A percentile compares a stretch with the other conserved stretches of the same genome.
phyloP scores from a whole-genome alignment of 2,888 invertebrate species.

The Xanthostigma xanthostigma region DNA sequence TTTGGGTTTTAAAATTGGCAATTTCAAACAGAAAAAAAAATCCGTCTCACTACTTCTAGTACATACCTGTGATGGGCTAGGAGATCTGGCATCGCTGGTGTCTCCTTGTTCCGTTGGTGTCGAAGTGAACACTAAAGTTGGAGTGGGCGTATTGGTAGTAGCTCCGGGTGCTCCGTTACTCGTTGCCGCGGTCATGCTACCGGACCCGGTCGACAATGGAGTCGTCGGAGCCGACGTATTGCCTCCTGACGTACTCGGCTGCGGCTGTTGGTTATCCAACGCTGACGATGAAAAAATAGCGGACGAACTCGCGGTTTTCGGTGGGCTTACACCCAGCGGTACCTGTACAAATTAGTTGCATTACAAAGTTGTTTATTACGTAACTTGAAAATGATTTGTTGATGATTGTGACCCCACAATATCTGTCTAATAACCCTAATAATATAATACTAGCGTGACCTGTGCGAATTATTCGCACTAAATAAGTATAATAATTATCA shows the following conservation, averaged over 20 bases:
- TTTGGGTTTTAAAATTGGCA: too few relatives aligned
- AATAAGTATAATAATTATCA: too few relatives aligned
- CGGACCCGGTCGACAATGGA: slow-evolving; percentile 11
- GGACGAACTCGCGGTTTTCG: slow-evolving; percentile 36
- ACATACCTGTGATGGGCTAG: slow-evolving; percentile 18
- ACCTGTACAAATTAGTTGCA: slow-evolving; percentile 17
- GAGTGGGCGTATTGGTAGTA: slow-evolving; percentile 19
- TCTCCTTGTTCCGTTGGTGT: slow-evolving; percentile 34
- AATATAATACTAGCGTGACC: too few relatives aligned
- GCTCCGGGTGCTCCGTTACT: slow-evolving; percentile 23
- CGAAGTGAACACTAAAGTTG: slow-evolving; percentile 30
- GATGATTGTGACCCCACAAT: too few relatives aligned
- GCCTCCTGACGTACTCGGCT: slow-evolving; percentile 20
- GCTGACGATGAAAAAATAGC: slow-evolving; percentile 32
- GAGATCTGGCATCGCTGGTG: slow-evolving; percentile 22
- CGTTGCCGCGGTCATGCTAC: slow-evolving; percentile 25
- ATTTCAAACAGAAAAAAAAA: too few relatives aligned
- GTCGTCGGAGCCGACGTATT: slow-evolving; percentile 21
- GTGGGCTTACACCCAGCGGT: slow-evolving; percentile 38
- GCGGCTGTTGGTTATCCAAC: slow-evolving; percentile 31
- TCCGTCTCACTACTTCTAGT: too few relatives aligned
- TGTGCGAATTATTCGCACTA: too few relatives aligned
- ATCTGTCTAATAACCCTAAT: too few relatives aligned
- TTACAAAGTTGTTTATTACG: not conserved
- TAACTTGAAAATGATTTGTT: too few relatives aligned